A percentile compares a stretch with the other conserved stretches of the same genome.
These are phyloP conservation scores for Catagonus wagneri DNA, from an alignment of 2,113 vertebrate genomes.

Conservation along the genomic window DNA sequence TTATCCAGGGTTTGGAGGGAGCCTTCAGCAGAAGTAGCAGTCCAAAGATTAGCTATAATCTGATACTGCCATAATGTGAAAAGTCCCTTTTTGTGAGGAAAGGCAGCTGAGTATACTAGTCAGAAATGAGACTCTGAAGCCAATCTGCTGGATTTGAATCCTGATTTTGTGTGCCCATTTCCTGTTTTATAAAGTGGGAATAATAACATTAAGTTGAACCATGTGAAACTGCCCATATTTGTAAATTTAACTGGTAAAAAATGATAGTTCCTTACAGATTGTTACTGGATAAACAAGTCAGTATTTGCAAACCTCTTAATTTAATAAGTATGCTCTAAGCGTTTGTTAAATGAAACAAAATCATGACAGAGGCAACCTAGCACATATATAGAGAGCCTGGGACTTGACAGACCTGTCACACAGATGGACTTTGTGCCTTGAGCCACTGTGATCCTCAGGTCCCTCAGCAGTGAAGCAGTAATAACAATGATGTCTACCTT, in stretches of 20 bases:
- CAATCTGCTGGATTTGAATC: not conserved
- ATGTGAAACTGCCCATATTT: conserved; percentile 8
- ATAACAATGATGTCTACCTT: not conserved
- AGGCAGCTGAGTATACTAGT: not conserved
- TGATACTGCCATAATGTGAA: not conserved
- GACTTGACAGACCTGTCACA: not conserved
- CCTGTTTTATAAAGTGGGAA: not conserved
- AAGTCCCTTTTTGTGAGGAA: not conserved
- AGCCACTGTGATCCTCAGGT: not conserved
- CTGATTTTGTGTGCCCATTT: not conserved
- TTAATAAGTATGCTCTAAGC: not conserved
- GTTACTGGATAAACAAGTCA: conserved; percentile 18
- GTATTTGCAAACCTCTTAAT: not conserved
- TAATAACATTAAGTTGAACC: conserved; percentile 6
- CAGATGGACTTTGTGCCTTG: not conserved
- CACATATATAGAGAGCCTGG: not conserved
- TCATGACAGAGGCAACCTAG: not conserved
- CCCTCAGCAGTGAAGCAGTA: not conserved
- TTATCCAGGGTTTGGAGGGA: not conserved
- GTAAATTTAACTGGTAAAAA: conserved; percentile 48
- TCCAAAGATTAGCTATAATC: not conserved
- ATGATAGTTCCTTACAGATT: not conserved
- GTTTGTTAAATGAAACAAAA: conserved; percentile 17
- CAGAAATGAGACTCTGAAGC: not conserved
- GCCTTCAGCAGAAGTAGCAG: not conserved